These are phyloP conservation scores for Drosophila rufa DNA, from an alignment of 1,140 invertebrate species.

Conservation along the genomic window DNA sequence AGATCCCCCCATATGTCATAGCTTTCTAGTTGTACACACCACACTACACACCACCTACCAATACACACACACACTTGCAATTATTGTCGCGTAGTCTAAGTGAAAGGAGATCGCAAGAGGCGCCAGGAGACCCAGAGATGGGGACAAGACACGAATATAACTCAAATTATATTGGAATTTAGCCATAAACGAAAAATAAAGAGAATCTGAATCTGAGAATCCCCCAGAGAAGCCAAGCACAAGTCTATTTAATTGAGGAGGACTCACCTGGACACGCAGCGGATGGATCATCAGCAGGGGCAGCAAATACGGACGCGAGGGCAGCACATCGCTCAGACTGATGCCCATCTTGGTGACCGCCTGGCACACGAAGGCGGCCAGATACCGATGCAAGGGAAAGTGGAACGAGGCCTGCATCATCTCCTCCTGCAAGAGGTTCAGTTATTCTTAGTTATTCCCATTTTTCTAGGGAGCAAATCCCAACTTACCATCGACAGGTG, in stretches of 20 bases:
- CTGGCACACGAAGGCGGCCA: constrained; percentile 96
- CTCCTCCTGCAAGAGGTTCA: constrained; percentile 88
- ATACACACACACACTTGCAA: constrained; percentile 23
- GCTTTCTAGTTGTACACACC: constrained; percentile 63
- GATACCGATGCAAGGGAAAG: constrained; percentile 97
- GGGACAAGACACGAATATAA: constrained; percentile 33
- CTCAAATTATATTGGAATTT: constrained; percentile 37
- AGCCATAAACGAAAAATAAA: constrained; percentile 37
- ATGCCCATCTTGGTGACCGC: constrained; percentile 93
- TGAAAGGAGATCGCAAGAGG: constrained; percentile 7
- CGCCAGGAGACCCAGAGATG: constrained; percentile 15
- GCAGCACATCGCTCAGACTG: constrained; percentile 91
- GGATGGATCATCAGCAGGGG: constrained; percentile 95
- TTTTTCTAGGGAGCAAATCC: too few relatives aligned
- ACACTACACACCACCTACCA: neutral
- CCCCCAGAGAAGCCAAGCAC: neutral
- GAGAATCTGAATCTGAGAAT: constrained; percentile 31
- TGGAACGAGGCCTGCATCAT: constrained; percentile 96
- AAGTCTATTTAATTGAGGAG: neutral
- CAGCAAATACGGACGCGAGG: constrained; percentile 90
- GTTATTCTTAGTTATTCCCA: neutral
- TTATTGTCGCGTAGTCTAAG: constrained; percentile 18
- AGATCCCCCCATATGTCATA: constrained; percentile 52
- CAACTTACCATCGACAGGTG: constrained; percentile 87
- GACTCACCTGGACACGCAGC: constrained; percentile 93